Conservation (phyloP, 2,888 invertebrate species). For the Fissipunctia ypsillon region DNA sequence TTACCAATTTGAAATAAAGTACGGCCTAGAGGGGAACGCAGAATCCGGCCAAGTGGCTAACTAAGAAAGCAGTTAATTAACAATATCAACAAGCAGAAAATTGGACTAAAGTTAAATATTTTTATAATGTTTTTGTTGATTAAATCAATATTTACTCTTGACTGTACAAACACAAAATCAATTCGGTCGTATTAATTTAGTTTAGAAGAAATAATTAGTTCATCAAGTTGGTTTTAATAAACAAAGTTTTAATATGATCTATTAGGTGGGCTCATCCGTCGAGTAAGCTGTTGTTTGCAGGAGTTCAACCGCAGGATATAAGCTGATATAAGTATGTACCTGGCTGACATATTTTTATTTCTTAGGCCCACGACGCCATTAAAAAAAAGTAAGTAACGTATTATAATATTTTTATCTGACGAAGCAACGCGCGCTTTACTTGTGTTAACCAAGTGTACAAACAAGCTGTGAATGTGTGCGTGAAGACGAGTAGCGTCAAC, state of each 20-base stretch:
- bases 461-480: too few relatives aligned
- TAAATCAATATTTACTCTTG: slow-evolving; percentile 46
- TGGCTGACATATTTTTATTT: not conserved
- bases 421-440: too few relatives aligned
- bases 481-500: too few relatives aligned
- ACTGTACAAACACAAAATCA: slow-evolving; percentile 48
- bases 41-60: slow-evolving; percentile 23
- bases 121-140: slow-evolving; percentile 47
- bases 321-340: not conserved
- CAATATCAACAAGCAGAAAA: slow-evolving; percentile 56
- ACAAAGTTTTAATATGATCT: slow-evolving; percentile 64
- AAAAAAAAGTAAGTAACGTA: not conserved
- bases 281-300: slow-evolving; percentile 37
- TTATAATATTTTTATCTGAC: too few relatives aligned
- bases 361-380: not conserved
- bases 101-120: slow-evolving; percentile 52
- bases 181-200: slow-evolving; percentile 55
- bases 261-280: slow-evolving; percentile 18
- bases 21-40: slow-evolving; percentile 33
- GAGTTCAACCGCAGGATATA: not conserved
- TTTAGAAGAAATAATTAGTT: slow-evolving; percentile 60
- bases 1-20: slow-evolving; percentile 43
- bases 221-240: slow-evolving; percentile 61
- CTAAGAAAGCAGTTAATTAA: slow-evolving; percentile 54
- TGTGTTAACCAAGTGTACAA: too few relatives aligned